Percentiles rank a stretch among this genome's conserved stretches.
Conservation (phyloP, 2,888 invertebrate genomes). For the Cabera pusaria region DNA sequence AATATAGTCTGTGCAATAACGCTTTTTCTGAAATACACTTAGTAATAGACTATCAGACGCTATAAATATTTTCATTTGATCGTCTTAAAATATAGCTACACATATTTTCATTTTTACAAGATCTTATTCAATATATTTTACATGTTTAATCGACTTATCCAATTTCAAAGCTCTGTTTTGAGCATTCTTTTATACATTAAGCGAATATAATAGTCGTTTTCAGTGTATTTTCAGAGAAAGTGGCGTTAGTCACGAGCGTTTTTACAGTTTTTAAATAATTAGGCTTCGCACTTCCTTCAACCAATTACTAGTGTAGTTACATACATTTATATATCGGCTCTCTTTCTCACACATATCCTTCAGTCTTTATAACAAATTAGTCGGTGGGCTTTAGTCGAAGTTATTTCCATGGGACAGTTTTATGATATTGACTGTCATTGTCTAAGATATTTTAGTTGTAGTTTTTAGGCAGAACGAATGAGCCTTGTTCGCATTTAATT, state of each 20-base stretch:
- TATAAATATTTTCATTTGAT: constrained; percentile 5
- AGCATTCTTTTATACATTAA: constrained; percentile 6
- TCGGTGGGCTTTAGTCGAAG: constrained; percentile 31
- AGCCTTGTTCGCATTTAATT: too few species aligned
- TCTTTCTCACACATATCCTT: constrained; percentile 48
- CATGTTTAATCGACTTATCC: constrained; percentile 2
- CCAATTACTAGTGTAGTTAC: constrained; percentile 46
- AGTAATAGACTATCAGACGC: constrained; percentile 9
- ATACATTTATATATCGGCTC: constrained; percentile 35
- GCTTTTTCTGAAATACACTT: constrained; percentile 16
- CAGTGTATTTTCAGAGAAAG: constrained; percentile 15
- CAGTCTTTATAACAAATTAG: constrained; percentile 58
- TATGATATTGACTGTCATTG: too few species aligned
- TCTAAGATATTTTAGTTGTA: too few species aligned
- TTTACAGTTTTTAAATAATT: constrained; percentile 28
- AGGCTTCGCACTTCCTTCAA: constrained; percentile 42
- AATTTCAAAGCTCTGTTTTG: constrained; percentile 2
- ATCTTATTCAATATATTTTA: constrained; percentile 4
- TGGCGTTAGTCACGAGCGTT: constrained; percentile 5
- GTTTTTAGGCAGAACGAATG: too few species aligned
- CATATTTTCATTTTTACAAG: constrained; percentile 12
- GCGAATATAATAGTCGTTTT: constrained; percentile 1
- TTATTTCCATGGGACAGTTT: too few species aligned
- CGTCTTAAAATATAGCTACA: constrained; percentile 4
- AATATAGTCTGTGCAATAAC: constrained; percentile 4